A percentile compares a stretch with the other conserved stretches of the same genome.
These are phyloP conservation scores for Chymomyza costata DNA, from an alignment of 1,140 invertebrate genomes.

Conservation along the genomic window DNA sequence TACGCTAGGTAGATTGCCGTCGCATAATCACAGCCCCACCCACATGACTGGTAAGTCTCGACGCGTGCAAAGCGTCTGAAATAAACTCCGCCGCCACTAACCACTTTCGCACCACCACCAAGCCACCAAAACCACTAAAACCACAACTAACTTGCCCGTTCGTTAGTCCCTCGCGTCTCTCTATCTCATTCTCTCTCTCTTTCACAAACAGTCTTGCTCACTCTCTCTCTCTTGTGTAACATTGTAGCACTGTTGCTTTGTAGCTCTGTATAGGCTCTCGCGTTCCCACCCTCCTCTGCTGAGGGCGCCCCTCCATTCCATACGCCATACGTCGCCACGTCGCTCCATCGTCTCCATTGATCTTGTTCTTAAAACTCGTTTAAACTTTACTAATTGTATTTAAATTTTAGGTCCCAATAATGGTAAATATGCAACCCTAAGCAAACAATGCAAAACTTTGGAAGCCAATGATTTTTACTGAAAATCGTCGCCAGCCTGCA, in stretches of 20 bases:
- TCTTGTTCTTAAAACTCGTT: background rate
- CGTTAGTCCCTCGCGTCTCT: background rate
- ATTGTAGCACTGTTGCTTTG: too few relatives aligned
- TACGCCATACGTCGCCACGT: constrained; percentile 25
- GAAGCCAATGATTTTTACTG: constrained; percentile 96
- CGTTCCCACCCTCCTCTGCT: too few relatives aligned
- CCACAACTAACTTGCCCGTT: constrained; percentile 3
- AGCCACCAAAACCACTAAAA: constrained; percentile 4
- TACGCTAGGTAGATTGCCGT: constrained; percentile 77
- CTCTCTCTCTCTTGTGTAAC: too few relatives aligned
- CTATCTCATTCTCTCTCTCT: background rate
- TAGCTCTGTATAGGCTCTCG: too few relatives aligned
- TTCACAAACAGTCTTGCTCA: background rate
- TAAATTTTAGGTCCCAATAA: constrained; percentile 79
- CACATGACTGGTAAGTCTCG: constrained; percentile 70
- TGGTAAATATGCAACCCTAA: constrained; percentile 93
- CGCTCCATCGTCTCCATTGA: constrained; percentile 26
- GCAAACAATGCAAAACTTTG: constrained; percentile 95
- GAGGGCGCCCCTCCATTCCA: constrained; percentile 9
- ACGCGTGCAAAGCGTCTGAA: background rate
- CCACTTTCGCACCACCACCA: background rate
- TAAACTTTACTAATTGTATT: constrained; percentile 47
- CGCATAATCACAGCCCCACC: constrained; percentile 76
- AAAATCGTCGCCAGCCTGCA: constrained; percentile 81
- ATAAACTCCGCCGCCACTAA: background rate